Percentiles rank a stretch among this genome's conserved stretches.
phyloP scores from a whole-genome alignment of 2,888 invertebrate genomes.

The Conus canariensis region DNA sequence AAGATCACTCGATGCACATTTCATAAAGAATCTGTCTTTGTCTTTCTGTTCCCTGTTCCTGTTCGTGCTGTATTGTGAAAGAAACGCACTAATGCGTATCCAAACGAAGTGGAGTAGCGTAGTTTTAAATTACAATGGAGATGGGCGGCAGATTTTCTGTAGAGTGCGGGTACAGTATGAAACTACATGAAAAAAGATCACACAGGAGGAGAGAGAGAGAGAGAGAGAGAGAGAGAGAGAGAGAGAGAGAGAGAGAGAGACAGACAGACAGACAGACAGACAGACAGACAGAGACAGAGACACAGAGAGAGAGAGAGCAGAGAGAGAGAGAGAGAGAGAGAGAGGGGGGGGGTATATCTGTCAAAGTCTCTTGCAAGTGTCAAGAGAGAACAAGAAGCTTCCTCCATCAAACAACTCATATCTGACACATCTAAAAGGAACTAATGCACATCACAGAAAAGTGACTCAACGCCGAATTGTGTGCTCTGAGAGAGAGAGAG shows the following conservation, averaged over 20 bases:
- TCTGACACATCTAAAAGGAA: conserved; percentile 13
- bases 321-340: conserved; percentile 29
- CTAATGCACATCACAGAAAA: conserved; percentile 6
- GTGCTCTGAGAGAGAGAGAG: background rate
- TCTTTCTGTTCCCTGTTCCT: no score
- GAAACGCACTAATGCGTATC: no score
- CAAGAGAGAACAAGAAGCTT: background rate
- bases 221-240: conserved; percentile 15
- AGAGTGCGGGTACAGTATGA: no score
- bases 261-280: background rate
- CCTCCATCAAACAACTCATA: background rate
- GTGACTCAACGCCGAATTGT: background rate
- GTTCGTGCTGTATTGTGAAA: no score
- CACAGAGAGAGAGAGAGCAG: conserved; percentile 4
- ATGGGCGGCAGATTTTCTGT: no score
- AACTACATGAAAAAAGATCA: background rate
- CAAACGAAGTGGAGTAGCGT: background rate
- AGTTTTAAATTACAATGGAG: no score
- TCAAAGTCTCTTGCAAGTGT: background rate
- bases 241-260: conserved; percentile 16
- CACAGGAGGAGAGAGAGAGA: no score
- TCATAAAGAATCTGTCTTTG: no score
- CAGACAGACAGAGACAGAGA: conserved; percentile 17
- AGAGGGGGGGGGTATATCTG: background rate
- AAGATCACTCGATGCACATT: no score